Evolutionary conservation across 2,113 vertebrate species (phyloP).

Genomic region (Brachionichthys hirsutus): DNA sequence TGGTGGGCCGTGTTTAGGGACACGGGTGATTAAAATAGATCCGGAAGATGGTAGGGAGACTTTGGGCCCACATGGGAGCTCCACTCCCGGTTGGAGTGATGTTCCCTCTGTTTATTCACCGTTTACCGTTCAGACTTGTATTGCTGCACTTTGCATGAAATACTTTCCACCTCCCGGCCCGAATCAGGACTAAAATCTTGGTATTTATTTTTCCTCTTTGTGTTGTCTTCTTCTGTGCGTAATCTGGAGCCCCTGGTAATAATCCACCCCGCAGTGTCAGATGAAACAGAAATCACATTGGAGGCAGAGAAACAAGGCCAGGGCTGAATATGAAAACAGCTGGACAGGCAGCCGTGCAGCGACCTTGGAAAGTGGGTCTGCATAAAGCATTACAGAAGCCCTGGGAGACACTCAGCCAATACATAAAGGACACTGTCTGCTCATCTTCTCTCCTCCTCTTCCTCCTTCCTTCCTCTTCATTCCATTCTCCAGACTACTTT

Average conservation of each 20-base stretch:
- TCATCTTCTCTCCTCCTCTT: constrained; percentile 69
- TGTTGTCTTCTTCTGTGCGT: constrained; percentile 44
- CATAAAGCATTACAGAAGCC: constrained; percentile 76
- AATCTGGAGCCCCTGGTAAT: constrained; percentile 68
- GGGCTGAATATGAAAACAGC: constrained; percentile 81
- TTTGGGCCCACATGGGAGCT: too few species aligned
- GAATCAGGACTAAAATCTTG: constrained; percentile 64
- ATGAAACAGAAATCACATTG: constrained; percentile 45
- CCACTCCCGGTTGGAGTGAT: too few species aligned
- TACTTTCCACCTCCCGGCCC: background rate
- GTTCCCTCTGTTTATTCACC: too few species aligned
- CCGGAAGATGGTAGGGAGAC: too few species aligned
- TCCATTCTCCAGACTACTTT: constrained; percentile 62
- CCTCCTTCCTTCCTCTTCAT: constrained; percentile 65
- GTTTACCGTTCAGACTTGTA: too few species aligned
- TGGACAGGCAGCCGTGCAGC: constrained; percentile 70
- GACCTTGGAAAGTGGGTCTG: constrained; percentile 77
- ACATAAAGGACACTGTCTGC: constrained; percentile 72
- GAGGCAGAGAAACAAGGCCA: constrained; percentile 46
- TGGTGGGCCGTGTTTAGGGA: too few species aligned
- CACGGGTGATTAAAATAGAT: too few species aligned
- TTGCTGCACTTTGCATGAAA: background rate
- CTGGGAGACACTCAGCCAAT: constrained; percentile 69
- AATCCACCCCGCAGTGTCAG: constrained; percentile 68
- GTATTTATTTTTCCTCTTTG: constrained; percentile 61